Evolutionary conservation across 2,888 invertebrate species (phyloP).

Genomic region (Selenia dentaria): DNA sequence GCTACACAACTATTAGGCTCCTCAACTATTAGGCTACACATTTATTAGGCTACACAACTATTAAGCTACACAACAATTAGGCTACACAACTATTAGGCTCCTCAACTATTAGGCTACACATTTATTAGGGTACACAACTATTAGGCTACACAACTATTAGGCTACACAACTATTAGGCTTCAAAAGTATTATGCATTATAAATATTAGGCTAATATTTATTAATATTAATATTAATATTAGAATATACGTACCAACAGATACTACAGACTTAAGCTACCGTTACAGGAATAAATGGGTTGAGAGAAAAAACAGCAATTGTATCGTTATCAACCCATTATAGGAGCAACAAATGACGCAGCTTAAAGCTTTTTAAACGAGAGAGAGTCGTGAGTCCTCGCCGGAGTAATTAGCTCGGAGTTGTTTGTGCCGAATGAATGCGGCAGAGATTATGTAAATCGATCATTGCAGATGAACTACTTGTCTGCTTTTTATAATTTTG

Average conservation of each 20-base stretch:
- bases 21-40: no score
- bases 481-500: not conserved
- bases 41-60: no score
- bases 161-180: no score
- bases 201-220: no score
- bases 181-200: no score
- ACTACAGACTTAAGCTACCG: not conserved
- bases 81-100: no score
- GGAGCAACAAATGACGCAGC: conserved; percentile 71
- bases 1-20: no score
- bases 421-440: conserved; percentile 58
- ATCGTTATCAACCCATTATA: conserved; percentile 80
- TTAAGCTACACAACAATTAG: no score
- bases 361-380: conserved; percentile 78
- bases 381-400: conserved; percentile 75
- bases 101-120: no score
- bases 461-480: conserved; percentile 28
- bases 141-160: no score
- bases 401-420: conserved; percentile 70
- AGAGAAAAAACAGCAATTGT: conserved; percentile 58
- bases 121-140: no score
- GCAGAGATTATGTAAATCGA: conserved; percentile 39
- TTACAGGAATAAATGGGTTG: not conserved
- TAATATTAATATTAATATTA: no score
- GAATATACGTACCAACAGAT: not conserved